These are phyloP conservation scores for Stichodactyla helianthus DNA, from an alignment of 64 coral and sea anemone genomes.

Conservation along the genomic window DNA sequence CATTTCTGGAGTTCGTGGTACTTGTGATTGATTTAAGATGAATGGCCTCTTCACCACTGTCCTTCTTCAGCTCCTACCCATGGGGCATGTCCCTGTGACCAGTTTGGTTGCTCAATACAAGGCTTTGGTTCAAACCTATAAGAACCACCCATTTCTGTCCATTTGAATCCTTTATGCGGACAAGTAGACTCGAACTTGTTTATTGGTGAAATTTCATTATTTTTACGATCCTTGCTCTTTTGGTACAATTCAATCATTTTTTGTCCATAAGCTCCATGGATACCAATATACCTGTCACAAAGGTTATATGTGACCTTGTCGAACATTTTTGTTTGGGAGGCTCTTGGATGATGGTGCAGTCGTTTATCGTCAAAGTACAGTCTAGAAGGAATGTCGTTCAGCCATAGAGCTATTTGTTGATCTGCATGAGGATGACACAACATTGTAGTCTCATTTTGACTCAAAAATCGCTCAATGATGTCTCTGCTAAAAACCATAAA, in stretches of 20 bases:
- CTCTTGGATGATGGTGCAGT: slow-evolving; percentile 44
- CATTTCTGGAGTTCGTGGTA: no score
- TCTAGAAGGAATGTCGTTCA: slow-evolving; percentile 58
- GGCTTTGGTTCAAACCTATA: neutral
- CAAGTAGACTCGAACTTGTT: neutral
- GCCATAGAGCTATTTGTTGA: slow-evolving; percentile 79
- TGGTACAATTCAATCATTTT: neutral
- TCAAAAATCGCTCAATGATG: no score
- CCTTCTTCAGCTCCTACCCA: no score
- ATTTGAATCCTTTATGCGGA: neutral
- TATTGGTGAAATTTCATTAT: no score
- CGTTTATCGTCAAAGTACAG: slow-evolving; percentile 75
- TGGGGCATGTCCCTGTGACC: no score
- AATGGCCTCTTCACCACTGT: no score
- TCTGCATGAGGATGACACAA: slow-evolving; percentile 77
- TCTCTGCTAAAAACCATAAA: slow-evolving; percentile 36
- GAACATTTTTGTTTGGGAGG: slow-evolving; percentile 43
- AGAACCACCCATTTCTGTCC: neutral
- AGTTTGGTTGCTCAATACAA: no score
- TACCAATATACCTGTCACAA: slow-evolving; percentile 50
- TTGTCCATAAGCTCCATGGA: slow-evolving; percentile 64
- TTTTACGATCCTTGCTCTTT: no score
- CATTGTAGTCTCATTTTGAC: no score
- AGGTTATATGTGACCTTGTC: slow-evolving; percentile 40
- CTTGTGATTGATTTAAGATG: no score